A percentile compares a stretch with the other conserved stretches of the same genome.
Evolutionary conservation across 2,888 invertebrate genomes (phyloP).

Genomic region (Campoplex capitator): DNA sequence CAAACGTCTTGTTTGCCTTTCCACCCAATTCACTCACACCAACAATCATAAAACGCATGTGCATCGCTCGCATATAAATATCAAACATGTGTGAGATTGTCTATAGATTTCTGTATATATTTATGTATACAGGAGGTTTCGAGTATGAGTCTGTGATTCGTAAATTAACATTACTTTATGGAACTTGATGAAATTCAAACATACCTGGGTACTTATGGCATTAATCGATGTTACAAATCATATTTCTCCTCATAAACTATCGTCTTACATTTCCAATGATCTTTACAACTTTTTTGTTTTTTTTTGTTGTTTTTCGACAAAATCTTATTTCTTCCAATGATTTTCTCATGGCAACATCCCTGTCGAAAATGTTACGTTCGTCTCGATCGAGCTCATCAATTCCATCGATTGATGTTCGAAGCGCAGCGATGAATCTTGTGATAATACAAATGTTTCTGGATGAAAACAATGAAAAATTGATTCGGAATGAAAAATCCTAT

Average conservation of each 20-base stretch:
- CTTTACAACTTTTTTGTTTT: neutral
- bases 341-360: neutral
- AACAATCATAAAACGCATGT: conserved; percentile 48
- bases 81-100: conserved; percentile 43
- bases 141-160: neutral
- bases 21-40: conserved; percentile 74
- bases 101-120: conserved; percentile 36
- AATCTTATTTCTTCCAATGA: neutral
- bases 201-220: neutral
- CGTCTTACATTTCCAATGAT: neutral
- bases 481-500: conserved; percentile 23
- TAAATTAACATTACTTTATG: neutral
- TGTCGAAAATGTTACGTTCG: neutral
- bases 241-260: neutral
- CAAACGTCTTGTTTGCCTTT: conserved; percentile 75
- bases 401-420: neutral
- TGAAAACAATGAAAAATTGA: neutral
- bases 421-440: neutral
- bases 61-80: conserved; percentile 24
- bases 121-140: conserved; percentile 33
- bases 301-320: neutral
- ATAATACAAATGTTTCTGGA: neutral
- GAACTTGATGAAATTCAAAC: neutral
- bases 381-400: neutral
- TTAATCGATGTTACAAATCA: neutral